Conservation (phyloP, 1,140 invertebrate species). For the Leptinotarsa defecta region DNA sequence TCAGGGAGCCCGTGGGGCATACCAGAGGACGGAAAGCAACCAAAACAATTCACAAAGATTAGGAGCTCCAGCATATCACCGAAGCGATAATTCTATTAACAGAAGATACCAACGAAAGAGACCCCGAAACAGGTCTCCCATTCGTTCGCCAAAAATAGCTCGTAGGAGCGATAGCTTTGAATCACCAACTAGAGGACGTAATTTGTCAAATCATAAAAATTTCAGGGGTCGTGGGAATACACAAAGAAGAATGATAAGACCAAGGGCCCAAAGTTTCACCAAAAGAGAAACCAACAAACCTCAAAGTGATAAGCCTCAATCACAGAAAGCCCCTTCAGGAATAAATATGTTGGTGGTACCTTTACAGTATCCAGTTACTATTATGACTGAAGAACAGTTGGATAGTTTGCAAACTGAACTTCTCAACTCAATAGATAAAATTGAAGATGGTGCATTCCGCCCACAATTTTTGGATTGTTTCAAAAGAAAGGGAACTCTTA, state of each 20-base stretch:
- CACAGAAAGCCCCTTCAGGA: constrained; percentile 2
- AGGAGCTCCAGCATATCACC: background rate
- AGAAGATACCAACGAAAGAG: background rate
- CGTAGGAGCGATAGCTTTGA: background rate
- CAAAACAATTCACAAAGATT: background rate
- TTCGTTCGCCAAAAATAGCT: background rate
- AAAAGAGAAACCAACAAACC: too few species aligned
- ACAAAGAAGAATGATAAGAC: background rate
- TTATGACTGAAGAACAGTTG: constrained; percentile 16
- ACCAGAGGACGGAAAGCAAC: constrained; percentile 13
- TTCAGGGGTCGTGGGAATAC: constrained; percentile 2
- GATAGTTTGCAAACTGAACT: constrained; percentile 1
- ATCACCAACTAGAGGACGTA: background rate
- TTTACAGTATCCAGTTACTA: background rate
- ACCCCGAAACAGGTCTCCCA: background rate
- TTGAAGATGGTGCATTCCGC: constrained; percentile 10
- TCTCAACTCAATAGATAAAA: constrained; percentile 15
- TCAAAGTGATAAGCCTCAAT: background rate
- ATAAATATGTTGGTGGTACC: constrained; percentile 3
- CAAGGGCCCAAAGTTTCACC: background rate
- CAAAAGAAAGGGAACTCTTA: constrained; percentile 8
- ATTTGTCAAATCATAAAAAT: background rate
- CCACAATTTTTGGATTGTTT: constrained; percentile 22
- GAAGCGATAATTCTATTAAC: background rate
- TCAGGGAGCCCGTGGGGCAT: constrained; percentile 12